phyloP scores from a whole-genome alignment of 2,113 vertebrate genomes.

The Turnix velox region DNA sequence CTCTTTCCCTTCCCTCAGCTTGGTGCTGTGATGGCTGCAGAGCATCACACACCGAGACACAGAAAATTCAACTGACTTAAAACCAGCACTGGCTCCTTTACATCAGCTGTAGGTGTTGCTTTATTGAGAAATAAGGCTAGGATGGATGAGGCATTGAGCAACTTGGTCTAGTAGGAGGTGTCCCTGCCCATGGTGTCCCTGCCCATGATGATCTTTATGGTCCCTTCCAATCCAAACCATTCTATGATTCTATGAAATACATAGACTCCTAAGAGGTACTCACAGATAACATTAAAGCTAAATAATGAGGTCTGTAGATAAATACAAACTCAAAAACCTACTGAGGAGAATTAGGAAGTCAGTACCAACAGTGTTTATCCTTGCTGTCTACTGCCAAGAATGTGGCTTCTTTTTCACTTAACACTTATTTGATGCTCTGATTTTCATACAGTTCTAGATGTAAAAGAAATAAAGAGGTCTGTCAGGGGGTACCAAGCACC shows the following conservation, averaged over 20 bases:
- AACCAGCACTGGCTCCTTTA: not conserved
- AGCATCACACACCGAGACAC: not conserved
- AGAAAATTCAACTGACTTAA: not conserved
- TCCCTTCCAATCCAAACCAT: no score
- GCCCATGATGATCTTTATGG: no score
- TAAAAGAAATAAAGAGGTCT: not conserved
- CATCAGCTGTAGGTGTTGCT: not conserved
- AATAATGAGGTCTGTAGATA: not conserved
- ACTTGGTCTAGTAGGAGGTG: no score
- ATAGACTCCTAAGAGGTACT: not conserved
- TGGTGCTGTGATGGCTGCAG: not conserved
- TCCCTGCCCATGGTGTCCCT: no score
- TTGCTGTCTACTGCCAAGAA: not conserved
- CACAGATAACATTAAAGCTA: not conserved
- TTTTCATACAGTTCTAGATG: not conserved
- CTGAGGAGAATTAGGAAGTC: not conserved
- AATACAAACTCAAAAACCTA: not conserved
- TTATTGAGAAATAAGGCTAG: not conserved
- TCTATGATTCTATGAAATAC: no score
- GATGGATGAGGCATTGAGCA: no score
- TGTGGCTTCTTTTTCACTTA: not conserved
- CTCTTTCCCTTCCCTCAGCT: not conserved
- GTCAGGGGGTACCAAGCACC: not conserved
- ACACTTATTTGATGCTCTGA: not conserved
- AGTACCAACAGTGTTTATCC: not conserved